Conservation (phyloP, 2,888 invertebrate genomes). For the Dugesia japonica region DNA sequence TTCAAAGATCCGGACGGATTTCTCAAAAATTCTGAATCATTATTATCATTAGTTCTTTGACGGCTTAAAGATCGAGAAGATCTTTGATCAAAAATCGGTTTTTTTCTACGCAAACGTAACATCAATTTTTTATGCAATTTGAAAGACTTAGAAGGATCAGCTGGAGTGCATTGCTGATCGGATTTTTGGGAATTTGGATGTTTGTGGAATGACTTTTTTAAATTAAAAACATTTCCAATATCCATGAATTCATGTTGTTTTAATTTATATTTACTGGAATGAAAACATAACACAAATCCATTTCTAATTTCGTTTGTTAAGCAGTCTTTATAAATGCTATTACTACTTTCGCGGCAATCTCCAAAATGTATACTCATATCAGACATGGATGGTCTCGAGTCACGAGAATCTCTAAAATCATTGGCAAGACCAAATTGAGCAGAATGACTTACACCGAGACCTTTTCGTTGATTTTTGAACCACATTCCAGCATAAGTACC, state of each 20-base stretch:
- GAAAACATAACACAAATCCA: conserved; percentile 85
- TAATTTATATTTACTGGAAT: background rate
- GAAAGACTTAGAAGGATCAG: conserved; percentile 7
- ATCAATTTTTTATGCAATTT: background rate
- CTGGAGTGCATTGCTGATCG: background rate
- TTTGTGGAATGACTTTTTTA: background rate
- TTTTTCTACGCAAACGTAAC: background rate
- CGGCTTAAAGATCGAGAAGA: background rate
- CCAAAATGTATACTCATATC: conserved; percentile 33
- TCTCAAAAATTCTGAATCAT: background rate
- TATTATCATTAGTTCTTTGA: background rate
- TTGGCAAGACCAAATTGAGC: conserved; percentile 85
- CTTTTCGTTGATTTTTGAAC: conserved; percentile 84
- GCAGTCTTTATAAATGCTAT: conserved; percentile 24
- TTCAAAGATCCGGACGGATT: background rate
- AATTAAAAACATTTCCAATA: background rate
- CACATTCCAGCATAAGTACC: conserved; percentile 69
- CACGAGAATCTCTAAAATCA: conserved; percentile 56
- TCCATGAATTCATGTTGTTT: background rate
- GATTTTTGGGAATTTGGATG: background rate
- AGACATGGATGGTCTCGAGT: conserved; percentile 39
- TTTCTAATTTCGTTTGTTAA: conserved; percentile 73
- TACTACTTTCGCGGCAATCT: conserved; percentile 26
- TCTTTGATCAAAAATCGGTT: conserved; percentile 7
- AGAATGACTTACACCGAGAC: conserved; percentile 80